phyloP scores from a whole-genome alignment of 1,140 invertebrate species.

The Sarcophaga peregrina region DNA sequence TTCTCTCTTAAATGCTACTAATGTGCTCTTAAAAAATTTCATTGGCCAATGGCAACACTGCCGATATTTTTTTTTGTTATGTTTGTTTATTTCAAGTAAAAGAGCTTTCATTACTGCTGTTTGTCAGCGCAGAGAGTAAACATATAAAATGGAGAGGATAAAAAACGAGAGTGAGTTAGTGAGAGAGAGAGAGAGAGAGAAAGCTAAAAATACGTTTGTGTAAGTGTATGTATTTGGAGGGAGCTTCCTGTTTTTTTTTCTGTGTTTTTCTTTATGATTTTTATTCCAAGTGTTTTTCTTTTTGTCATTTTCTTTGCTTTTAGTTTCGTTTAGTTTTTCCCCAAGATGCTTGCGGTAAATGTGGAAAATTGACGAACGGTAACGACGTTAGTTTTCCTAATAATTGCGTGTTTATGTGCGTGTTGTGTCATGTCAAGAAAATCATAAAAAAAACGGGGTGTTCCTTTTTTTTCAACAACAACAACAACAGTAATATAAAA shows the following conservation, averaged over 20 bases:
- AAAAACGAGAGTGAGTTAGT: neutral
- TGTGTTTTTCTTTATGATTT: neutral
- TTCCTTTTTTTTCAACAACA: neutral
- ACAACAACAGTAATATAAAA: neutral
- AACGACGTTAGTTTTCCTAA: conserved; percentile 28
- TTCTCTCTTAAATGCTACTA: no score
- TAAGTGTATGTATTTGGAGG: neutral
- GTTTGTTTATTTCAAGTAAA: no score
- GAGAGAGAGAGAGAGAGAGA: neutral
- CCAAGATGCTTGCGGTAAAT: conserved; percentile 35
- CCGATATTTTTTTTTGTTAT: no score
- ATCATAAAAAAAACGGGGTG: conserved; percentile 13
- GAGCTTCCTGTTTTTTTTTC: conserved; percentile 15
- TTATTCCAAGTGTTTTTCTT: no score
- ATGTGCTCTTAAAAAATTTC: no score
- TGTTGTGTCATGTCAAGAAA: conserved; percentile 36
- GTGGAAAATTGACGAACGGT: conserved; percentile 6
- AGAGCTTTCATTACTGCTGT: no score
- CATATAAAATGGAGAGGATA: neutral
- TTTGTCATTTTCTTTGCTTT: neutral
- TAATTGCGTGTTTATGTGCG: conserved; percentile 32
- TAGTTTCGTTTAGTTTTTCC: conserved; percentile 35
- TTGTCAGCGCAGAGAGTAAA: no score
- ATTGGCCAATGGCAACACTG: no score
- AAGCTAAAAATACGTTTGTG: neutral